These are phyloP conservation scores for Gobio gobio DNA, from an alignment of 2,113 vertebrate species.

Conservation along the genomic window DNA sequence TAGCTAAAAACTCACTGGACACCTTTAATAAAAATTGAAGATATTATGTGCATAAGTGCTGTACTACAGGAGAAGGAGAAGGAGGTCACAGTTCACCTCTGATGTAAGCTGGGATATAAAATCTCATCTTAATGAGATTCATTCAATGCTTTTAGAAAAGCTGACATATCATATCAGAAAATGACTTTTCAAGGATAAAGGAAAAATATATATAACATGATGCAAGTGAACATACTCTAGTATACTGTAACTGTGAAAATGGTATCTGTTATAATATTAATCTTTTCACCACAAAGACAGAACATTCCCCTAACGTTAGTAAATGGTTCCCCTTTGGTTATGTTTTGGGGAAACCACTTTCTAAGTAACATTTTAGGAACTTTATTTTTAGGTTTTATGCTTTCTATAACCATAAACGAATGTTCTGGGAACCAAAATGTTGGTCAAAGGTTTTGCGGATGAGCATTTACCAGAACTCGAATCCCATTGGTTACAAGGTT, in stretches of 20 bases:
- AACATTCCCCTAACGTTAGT: background rate
- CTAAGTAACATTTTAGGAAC: background rate
- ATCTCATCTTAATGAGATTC: background rate
- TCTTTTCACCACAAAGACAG: background rate
- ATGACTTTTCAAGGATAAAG: slow-evolving; percentile 4
- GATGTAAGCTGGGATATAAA: background rate
- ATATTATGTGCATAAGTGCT: background rate
- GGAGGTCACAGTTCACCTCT: background rate
- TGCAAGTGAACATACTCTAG: background rate
- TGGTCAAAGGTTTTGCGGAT: background rate
- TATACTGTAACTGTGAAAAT: background rate
- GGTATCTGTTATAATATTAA: background rate
- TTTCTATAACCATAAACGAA: background rate
- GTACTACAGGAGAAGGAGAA: background rate
- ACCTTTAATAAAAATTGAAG: slow-evolving; percentile 67
- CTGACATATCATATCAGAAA: slow-evolving; percentile 1
- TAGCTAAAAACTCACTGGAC: slow-evolving; percentile 77
- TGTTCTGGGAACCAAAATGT: background rate
- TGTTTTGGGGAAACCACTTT: background rate
- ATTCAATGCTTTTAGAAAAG: background rate
- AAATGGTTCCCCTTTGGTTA: background rate
- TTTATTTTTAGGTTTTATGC: background rate
- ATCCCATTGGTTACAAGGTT: slow-evolving; percentile 76
- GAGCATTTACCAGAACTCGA: slow-evolving; percentile 76
- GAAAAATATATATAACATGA: background rate